Base-by-base conservation (phyloP, 2,113 vertebrate species). In the Bombycilla garrulus region DNA sequence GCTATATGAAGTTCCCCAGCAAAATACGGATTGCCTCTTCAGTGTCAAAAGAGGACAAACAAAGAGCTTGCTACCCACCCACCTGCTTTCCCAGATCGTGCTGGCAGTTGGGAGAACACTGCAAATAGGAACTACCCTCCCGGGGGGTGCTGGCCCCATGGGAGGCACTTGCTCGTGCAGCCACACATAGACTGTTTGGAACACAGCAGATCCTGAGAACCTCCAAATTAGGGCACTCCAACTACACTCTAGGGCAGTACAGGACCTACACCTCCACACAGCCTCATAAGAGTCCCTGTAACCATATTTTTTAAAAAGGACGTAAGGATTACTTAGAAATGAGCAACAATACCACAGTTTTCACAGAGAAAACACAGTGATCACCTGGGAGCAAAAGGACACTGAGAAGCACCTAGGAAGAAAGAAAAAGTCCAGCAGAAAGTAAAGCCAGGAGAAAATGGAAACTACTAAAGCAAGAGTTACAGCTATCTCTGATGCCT, bases 1-100 rank as follows among this genome's bases (percentile, higher is more conserved):
- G 35, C 58, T 74, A 23, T 1, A 3, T 0, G 2, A n/a, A 0
- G 0, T 15, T 48, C 9, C 12, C 23, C 29, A 73, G 42, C 5
- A 51, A 67, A 72, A 47, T 3, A 76, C 14, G 42, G 40, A 35
- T 6, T 58, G 11, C 21, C 51, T 79, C 24, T 19, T 64, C 12
- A 9, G 35, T 22, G 58, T 17, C 42, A 57, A 57, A 80, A 38
- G 15, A 26, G 45, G 40, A 31, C 13, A 36, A 1, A 9, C 44
- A 80, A 62, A 56, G 33, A 40, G 54, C 29, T 28, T 60, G 47
- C 12, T 26, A 33, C 45, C 48, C 23, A 47, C 20, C 60, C 38
- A 53, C 19, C 35, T 9, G 1, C 61, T 60, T 76, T 22, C 60
- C 11, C 3, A 22, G 21, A 12, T 8, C 40, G 48, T 12, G 42